Evolutionary conservation across 2,113 vertebrate genomes (phyloP).

Genomic region (Oryzias woworae): DNA sequence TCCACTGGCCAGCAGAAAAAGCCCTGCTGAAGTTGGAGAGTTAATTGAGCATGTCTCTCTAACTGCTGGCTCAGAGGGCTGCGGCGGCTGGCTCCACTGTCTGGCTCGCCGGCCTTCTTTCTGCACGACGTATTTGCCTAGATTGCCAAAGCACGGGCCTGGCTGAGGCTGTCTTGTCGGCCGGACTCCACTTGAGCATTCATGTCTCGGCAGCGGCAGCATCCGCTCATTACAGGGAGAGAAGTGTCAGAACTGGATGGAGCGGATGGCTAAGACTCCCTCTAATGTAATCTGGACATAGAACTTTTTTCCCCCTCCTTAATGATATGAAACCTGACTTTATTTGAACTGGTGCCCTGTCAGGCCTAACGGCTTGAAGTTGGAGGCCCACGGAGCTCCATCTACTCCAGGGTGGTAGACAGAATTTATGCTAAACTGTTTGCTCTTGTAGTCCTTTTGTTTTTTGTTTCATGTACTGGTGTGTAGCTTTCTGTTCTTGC

Average conservation of each 20-base stretch:
- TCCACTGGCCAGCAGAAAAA: slow-evolving; percentile 78
- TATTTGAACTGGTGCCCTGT: slow-evolving; percentile 64
- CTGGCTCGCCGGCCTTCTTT: slow-evolving; percentile 64
- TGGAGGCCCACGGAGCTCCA: slow-evolving; percentile 26
- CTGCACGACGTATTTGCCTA: slow-evolving; percentile 72
- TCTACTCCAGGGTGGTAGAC: slow-evolving; percentile 18
- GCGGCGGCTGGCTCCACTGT: slow-evolving; percentile 53
- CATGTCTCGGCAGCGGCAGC: slow-evolving; percentile 68
- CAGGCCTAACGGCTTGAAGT: slow-evolving; percentile 63
- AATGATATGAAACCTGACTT: slow-evolving; percentile 78
- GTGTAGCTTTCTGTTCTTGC: too few relatives aligned
- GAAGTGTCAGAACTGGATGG: slow-evolving; percentile 76
- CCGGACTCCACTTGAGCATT: slow-evolving; percentile 78
- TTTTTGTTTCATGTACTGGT: slow-evolving; percentile 1
- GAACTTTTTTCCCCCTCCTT: slow-evolving; percentile 70
- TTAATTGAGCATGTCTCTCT: slow-evolving; percentile 80
- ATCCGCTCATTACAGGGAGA: slow-evolving; percentile 72
- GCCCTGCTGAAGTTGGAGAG: slow-evolving; percentile 73
- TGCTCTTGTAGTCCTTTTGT: slow-evolving; percentile 32
- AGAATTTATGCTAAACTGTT: slow-evolving; percentile 36
- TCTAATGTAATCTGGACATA: slow-evolving; percentile 80
- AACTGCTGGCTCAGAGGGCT: slow-evolving; percentile 60
- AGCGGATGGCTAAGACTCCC: slow-evolving; percentile 67
- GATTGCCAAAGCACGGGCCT: slow-evolving; percentile 68
- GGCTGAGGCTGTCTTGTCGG: slow-evolving; percentile 69